Percentiles rank a stretch among this genome's conserved stretches.
These are phyloP conservation scores for Cheilosia scutellata DNA, from an alignment of 2,888 invertebrate species.

Conservation along the genomic window DNA sequence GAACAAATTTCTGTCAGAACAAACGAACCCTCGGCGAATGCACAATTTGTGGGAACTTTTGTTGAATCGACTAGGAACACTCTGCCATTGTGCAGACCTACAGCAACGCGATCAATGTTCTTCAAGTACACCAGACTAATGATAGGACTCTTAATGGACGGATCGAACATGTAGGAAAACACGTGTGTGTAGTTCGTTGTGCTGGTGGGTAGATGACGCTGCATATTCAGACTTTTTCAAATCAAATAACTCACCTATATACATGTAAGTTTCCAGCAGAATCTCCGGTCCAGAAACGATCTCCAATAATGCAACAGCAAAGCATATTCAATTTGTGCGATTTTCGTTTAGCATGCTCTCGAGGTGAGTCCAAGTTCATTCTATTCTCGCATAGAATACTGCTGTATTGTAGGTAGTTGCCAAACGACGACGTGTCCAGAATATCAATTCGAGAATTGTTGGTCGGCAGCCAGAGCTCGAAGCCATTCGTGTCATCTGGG, in stretches of 20 bases:
- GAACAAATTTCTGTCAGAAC: constrained; percentile 91
- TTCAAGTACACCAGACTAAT: constrained; percentile 89
- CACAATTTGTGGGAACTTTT: constrained; percentile 86
- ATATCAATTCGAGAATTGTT: constrained; percentile 88
- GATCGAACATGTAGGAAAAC: constrained; percentile 89
- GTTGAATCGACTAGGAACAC: constrained; percentile 89
- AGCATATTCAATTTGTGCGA: constrained; percentile 81
- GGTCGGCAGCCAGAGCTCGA: constrained; percentile 91
- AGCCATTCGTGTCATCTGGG: constrained; percentile 86
- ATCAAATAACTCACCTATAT: constrained; percentile 86
- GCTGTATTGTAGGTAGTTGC: constrained; percentile 87
- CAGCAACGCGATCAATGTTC: constrained; percentile 90
- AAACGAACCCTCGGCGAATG: constrained; percentile 90
- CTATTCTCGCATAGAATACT: constrained; percentile 82
- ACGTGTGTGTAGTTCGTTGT: constrained; percentile 86
- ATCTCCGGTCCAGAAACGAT: constrained; percentile 95
- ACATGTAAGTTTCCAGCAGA: constrained; percentile 93
- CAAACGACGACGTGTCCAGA: constrained; percentile 85
- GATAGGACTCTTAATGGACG: constrained; percentile 87
- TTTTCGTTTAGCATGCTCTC: constrained; percentile 73
- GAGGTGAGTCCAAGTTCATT: constrained; percentile 78
- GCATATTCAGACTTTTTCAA: background rate
- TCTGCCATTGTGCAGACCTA: constrained; percentile 91
- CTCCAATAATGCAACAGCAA: constrained; percentile 88
- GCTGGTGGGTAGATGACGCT: constrained; percentile 79